Percentiles rank a stretch among this genome's conserved stretches.
phyloP scores from a whole-genome alignment of 2,797 vertebrate genomes.

The Cryptoblepharus egeriae region DNA sequence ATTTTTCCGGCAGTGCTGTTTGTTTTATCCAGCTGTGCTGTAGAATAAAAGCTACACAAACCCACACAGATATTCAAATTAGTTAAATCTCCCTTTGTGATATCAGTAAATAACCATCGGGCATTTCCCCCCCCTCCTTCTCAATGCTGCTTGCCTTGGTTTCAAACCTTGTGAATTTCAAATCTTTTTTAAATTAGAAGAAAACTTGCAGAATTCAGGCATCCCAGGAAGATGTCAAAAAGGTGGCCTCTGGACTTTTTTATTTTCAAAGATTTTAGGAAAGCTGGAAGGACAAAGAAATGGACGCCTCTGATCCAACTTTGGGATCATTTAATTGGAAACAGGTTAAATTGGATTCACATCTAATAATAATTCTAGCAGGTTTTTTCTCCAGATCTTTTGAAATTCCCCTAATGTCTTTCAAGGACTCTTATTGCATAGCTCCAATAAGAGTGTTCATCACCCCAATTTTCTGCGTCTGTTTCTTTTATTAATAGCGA shows the following conservation, averaged over 20 bases:
- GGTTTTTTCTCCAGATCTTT: background rate
- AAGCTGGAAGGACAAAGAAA: background rate
- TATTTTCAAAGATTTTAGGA: background rate
- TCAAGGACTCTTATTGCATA: background rate
- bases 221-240: background rate
- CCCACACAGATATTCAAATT: slow-evolving; percentile 50
- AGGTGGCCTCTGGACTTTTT: background rate
- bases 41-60: slow-evolving; percentile 41
- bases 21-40: slow-evolving; percentile 46
- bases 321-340: background rate
- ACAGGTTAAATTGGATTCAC: slow-evolving; percentile 8
- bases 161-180: slow-evolving; percentile 32
- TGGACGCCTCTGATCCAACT: background rate
- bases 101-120: slow-evolving; percentile 31
- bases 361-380: background rate
- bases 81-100: slow-evolving; percentile 49
- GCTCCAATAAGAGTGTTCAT: too few species aligned
- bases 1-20: background rate
- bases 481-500: slow-evolving; percentile 37
- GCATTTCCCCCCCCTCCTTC: slow-evolving; percentile 32
- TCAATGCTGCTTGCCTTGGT: slow-evolving; percentile 33
- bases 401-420: background rate
- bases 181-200: slow-evolving; percentile 38
- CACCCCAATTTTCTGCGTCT: background rate
- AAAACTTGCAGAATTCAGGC: slow-evolving; percentile 1